A percentile compares a stretch with the other conserved stretches of the same genome.
Conservation (phyloP, 2,888 invertebrate species). For the Augiades crinisus region DNA sequence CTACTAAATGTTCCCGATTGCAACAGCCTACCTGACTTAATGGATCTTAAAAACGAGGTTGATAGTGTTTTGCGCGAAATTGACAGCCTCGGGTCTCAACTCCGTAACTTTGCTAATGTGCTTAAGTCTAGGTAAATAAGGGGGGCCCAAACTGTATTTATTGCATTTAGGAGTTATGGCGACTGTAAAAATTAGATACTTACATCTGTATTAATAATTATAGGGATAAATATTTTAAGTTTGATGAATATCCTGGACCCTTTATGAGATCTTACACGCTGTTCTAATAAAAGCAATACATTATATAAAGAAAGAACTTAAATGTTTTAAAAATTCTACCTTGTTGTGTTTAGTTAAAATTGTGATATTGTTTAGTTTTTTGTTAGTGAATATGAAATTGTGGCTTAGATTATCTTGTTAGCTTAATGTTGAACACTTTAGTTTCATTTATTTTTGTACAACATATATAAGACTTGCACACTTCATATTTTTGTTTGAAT, state of each 20-base stretch:
- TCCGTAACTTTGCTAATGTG: slow-evolving; percentile 76
- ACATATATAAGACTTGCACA: slow-evolving; percentile 66
- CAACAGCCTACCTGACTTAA: slow-evolving; percentile 87
- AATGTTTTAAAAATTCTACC: slow-evolving; percentile 50
- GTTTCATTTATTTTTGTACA: slow-evolving; percentile 76
- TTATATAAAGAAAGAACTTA: slow-evolving; percentile 49
- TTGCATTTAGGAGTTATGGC: slow-evolving; percentile 75
- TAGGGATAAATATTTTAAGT: slow-evolving; percentile 58
- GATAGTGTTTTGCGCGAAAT: slow-evolving; percentile 63
- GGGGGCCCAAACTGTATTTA: slow-evolving; percentile 65
- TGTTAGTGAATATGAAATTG: slow-evolving; percentile 54
- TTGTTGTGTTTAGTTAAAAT: slow-evolving; percentile 73
- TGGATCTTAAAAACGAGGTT: slow-evolving; percentile 76
- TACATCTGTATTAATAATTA: slow-evolving; percentile 57
- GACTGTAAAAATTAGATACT: slow-evolving; percentile 69
- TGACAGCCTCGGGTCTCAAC: slow-evolving; percentile 61
- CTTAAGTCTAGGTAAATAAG: slow-evolving; percentile 75
- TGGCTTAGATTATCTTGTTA: slow-evolving; percentile 61
- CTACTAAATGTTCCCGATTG: slow-evolving; percentile 92
- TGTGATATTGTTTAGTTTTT: slow-evolving; percentile 71
- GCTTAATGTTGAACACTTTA: slow-evolving; percentile 60
- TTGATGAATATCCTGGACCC: slow-evolving; percentile 49
- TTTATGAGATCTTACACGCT: slow-evolving; percentile 50
- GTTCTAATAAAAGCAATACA: slow-evolving; percentile 59
- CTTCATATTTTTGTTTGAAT: slow-evolving; percentile 67